phyloP scores from a whole-genome alignment of 2,888 invertebrate species.

The Cyclophora punctaria region DNA sequence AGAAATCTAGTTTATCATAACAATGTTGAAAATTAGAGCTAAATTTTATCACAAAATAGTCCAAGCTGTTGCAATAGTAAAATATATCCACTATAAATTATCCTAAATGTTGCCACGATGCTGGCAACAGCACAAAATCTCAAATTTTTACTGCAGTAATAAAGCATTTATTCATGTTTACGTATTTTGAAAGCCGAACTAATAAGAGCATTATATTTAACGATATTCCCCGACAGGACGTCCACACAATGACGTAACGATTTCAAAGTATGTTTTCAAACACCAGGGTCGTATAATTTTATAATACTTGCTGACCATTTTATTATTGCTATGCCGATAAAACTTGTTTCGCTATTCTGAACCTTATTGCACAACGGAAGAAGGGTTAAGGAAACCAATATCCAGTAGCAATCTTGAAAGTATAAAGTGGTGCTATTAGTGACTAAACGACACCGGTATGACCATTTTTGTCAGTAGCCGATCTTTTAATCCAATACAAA shows the following conservation, averaged over 20 bases:
- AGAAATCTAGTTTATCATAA: too few relatives aligned
- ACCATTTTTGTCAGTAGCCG: constrained; percentile 37
- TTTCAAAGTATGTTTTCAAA: constrained; percentile 53
- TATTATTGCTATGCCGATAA: constrained; percentile 12
- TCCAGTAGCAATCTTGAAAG: not conserved
- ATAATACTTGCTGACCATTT: constrained; percentile 42
- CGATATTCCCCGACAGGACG: constrained; percentile 42
- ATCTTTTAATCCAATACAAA: constrained; percentile 43
- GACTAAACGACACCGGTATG: constrained; percentile 26
- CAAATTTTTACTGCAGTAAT: constrained; percentile 39
- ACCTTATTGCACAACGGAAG: constrained; percentile 7
- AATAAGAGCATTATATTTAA: constrained; percentile 64
- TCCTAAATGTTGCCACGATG: constrained; percentile 9
- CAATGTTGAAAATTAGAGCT: too few relatives aligned
- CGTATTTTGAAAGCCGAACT: constrained; percentile 52
- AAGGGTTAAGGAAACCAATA: constrained; percentile 1
- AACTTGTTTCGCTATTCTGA: constrained; percentile 10
- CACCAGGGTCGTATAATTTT: constrained; percentile 57
- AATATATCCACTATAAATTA: constrained; percentile 8
- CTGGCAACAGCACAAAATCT: constrained; percentile 30
- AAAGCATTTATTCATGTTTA: constrained; percentile 52
- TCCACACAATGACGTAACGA: constrained; percentile 11
- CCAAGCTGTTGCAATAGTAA: not conserved
- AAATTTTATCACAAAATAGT: too few relatives aligned
- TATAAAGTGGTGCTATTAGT: constrained; percentile 20